Evolutionary conservation across 1,140 invertebrate species (phyloP).

Genomic region (Drosophila melanica): DNA sequence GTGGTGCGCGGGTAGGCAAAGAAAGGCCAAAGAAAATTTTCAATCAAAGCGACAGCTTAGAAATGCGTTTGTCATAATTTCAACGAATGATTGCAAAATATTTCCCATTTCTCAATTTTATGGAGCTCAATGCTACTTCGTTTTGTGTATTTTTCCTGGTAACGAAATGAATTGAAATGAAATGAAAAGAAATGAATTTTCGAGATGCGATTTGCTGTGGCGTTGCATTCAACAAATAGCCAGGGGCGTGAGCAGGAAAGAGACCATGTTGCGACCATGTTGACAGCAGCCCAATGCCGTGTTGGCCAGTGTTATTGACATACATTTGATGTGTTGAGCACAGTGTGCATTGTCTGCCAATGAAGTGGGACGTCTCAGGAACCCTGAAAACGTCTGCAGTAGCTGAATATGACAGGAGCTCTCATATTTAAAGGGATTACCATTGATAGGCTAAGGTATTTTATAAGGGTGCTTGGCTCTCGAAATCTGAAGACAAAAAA

Average conservation of each 20-base stretch:
- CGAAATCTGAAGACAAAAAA: background rate
- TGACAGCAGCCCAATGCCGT: slow-evolving; percentile 53
- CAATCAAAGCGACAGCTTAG: slow-evolving; percentile 78
- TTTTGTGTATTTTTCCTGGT: slow-evolving; percentile 20
- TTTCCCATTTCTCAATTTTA: slow-evolving; percentile 68
- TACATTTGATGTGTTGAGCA: slow-evolving; percentile 63
- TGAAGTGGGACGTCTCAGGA: slow-evolving; percentile 16
- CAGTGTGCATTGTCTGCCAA: slow-evolving; percentile 37
- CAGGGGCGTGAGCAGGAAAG: slow-evolving; percentile 27
- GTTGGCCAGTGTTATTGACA: slow-evolving; percentile 72
- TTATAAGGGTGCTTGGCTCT: background rate
- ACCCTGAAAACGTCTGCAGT: slow-evolving; percentile 8
- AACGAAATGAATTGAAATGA: slow-evolving; percentile 48
- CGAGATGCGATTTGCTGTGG: slow-evolving; percentile 60
- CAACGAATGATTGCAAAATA: slow-evolving; percentile 76
- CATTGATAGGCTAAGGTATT: slow-evolving; percentile 6
- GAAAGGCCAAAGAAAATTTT: slow-evolving; percentile 58
- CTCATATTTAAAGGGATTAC: slow-evolving; percentile 20
- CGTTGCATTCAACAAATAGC: slow-evolving; percentile 38
- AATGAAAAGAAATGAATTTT: slow-evolving; percentile 76
- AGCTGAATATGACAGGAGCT: slow-evolving; percentile 25
- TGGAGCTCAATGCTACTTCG: slow-evolving; percentile 29
- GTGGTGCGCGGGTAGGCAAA: background rate
- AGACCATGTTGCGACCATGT: slow-evolving; percentile 30
- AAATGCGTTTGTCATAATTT: slow-evolving; percentile 83